Conservation (phyloP, 2,888 invertebrate species). For the Eledona agricola region DNA sequence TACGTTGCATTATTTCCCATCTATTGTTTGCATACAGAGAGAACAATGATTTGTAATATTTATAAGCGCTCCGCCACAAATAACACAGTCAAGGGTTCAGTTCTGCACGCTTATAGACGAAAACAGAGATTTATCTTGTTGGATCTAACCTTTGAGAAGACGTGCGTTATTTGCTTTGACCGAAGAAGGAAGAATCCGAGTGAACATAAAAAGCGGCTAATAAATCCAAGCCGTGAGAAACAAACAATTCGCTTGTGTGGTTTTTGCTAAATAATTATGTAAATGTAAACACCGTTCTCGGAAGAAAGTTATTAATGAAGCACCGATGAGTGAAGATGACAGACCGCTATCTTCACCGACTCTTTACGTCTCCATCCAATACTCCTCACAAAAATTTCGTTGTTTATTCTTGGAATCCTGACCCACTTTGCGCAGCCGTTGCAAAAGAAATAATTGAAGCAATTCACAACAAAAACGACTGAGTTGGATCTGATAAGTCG, state of each 20-base stretch:
- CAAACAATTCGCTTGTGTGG: slow-evolving; percentile 8
- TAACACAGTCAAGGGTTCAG: slow-evolving; percentile 17
- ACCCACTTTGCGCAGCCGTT: slow-evolving; percentile 7
- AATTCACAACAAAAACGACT: slow-evolving; percentile 8
- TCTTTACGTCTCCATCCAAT: slow-evolving; percentile 1
- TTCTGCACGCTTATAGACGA: slow-evolving; percentile 11
- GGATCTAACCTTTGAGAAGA: slow-evolving; percentile 10
- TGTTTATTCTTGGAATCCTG: not conserved
- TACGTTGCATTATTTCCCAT: slow-evolving; percentile 21
- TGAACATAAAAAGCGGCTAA: slow-evolving; percentile 5
- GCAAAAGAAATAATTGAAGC: slow-evolving; percentile 1
- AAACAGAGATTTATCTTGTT: slow-evolving; percentile 23
- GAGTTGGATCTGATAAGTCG: slow-evolving; percentile 1
- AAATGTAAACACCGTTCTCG: slow-evolving; percentile 2
- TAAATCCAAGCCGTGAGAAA: slow-evolving; percentile 17
- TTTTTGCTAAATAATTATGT: slow-evolving; percentile 16
- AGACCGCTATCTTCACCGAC: not conserved
- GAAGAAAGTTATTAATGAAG: slow-evolving; percentile 4
- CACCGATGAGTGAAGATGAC: not conserved
- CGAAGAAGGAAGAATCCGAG: slow-evolving; percentile 9
- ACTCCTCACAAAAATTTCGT: no score
- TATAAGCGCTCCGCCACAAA: slow-evolving; percentile 27
- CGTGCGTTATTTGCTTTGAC: slow-evolving; percentile 17
- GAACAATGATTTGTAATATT: slow-evolving; percentile 32
- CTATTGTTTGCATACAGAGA: slow-evolving; percentile 29